Base-by-base conservation (phyloP, 2,888 invertebrate species). In the Sclerodermus sp. region DNA sequence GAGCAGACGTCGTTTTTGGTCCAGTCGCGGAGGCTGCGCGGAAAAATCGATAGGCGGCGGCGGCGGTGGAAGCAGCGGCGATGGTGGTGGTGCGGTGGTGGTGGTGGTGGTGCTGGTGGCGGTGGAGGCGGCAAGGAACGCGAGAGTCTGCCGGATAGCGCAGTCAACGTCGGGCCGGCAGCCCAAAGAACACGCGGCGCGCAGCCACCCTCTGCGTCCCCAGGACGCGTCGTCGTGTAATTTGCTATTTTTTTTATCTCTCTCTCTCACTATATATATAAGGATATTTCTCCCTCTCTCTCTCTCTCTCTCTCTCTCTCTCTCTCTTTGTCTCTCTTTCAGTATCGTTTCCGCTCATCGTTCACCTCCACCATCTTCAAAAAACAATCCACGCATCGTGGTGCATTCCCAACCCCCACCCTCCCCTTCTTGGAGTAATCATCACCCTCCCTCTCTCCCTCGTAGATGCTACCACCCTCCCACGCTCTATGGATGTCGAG, bases 21-120 rank as follows among this genome's bases (percentile, higher is more conserved):
- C 67, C 68, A 57, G 63, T 60, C 65, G 74, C 65, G 73, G 75
- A 75, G 74, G 75, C 74, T 75, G 74, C 75, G 74, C 73, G 71
- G 74, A 72, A 74, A 75, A 75, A 75, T 75, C 74, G 75, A 75
- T 75, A 74, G 63, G 47, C 62, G 13, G 15, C 36, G 36, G 15
- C 39, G 44, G 32, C 10, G 36, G 15, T 5, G 36, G 15, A 47
- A 52, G 18, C 49, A 50, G 16, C 45, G 53, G 16, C 49, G 49
- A 15, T 39, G 51, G 9, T 37, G 58, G 13, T 42, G 44, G 18
- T 39, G 52, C 49, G 54, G 18, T 51, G 52, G 16, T 47, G 53
- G 16, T 47, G 49, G 15, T 39, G 51, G 9, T 37, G 58, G 13
- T 42, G 44, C 16, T 39, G 52, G 23, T 18, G 23, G 38, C 45